These are phyloP conservation scores for Tapirus terrestris DNA, from an alignment of 2,113 vertebrate genomes.

Conservation along the genomic window DNA sequence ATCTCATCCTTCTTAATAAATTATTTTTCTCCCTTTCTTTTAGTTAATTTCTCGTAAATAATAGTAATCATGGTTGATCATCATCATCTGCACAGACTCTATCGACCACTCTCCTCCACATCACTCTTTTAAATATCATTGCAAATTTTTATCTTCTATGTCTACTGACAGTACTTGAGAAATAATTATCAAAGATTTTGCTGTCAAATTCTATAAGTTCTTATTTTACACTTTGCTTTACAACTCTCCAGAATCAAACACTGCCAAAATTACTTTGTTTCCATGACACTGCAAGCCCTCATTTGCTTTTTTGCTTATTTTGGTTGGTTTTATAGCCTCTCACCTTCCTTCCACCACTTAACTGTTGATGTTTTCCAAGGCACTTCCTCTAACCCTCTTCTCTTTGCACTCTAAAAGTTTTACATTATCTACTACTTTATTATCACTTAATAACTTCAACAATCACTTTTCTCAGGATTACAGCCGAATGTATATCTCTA, in stretches of 20 bases:
- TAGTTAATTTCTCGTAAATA: neutral
- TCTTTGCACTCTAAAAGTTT: neutral
- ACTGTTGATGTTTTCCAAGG: neutral
- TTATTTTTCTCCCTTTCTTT: neutral
- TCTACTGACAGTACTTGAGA: neutral
- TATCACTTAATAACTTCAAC: neutral
- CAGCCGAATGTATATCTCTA: neutral
- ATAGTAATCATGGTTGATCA: neutral
- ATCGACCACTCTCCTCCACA: neutral
- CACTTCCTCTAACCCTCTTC: neutral
- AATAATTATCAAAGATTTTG: neutral
- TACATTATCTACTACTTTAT: neutral
- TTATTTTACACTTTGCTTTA: neutral
- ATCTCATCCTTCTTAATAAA: neutral
- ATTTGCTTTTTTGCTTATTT: neutral
- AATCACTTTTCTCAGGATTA: neutral
- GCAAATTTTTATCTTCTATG: neutral
- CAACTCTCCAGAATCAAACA: neutral
- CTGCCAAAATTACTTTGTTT: neutral
- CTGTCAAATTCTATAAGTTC: neutral
- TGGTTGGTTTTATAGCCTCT: neutral
- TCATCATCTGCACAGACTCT: accelerated
- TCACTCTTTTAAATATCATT: neutral
- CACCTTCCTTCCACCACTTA: neutral
- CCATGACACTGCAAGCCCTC: neutral